Conservation (phyloP, 1,140 invertebrate genomes). For the Cylas formicarius region DNA sequence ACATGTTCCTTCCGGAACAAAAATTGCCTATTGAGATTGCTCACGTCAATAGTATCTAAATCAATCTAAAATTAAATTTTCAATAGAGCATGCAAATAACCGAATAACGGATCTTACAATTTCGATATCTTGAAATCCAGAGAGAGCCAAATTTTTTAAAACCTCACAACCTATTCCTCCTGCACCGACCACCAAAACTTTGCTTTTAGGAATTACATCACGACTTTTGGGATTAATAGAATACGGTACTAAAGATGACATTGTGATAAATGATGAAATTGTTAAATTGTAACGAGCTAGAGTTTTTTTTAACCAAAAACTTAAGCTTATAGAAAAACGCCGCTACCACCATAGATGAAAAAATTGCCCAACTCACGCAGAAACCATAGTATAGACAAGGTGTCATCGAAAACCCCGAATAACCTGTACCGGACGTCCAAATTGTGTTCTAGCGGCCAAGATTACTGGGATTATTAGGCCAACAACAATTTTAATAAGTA, state of each 20-base stretch:
- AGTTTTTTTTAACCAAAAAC: no score
- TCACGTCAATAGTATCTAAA: constrained; percentile 99
- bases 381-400: no score
- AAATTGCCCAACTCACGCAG: no score
- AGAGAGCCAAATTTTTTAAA: constrained; percentile 93
- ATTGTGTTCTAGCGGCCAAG: no score
- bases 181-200: constrained; percentile 85
- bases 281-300: no score
- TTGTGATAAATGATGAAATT: no score
- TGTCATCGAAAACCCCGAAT: no score
- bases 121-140: constrained; percentile 89
- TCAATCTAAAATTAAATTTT: constrained; percentile 69
- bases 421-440: no score
- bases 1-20: constrained; percentile 97
- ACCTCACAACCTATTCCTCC: constrained; percentile 99
- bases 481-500: no score
- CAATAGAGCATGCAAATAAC: background rate
- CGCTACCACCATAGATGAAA: no score
- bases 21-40: constrained; percentile 98
- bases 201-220: constrained; percentile 28
- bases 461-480: no score
- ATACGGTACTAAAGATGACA: constrained; percentile 14
- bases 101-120: constrained; percentile 68
- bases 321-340: no score
- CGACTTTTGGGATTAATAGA: constrained; percentile 16